A percentile compares a stretch with the other conserved stretches of the same genome.
Evolutionary conservation across 2,797 vertebrate genomes (phyloP).

Genomic region (Cottoperca gobio): DNA sequence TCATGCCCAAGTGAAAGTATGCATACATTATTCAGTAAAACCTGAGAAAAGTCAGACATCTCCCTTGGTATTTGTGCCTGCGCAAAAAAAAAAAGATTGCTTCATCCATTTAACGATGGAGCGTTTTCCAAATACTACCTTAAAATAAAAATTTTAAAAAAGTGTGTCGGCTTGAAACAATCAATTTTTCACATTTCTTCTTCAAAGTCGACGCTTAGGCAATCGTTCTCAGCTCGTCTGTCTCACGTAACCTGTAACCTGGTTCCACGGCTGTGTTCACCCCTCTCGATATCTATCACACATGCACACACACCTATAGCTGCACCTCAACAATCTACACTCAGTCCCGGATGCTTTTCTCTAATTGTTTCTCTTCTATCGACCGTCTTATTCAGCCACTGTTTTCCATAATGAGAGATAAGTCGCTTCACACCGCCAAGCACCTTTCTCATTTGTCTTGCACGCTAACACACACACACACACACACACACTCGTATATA

Average conservation of each 20-base stretch:
- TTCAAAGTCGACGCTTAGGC: constrained; percentile 27
- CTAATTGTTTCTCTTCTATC: constrained; percentile 66
- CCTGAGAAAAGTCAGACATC: constrained; percentile 91
- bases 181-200: constrained; percentile 32
- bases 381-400: constrained; percentile 64
- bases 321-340: constrained; percentile 15
- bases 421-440: constrained; percentile 79
- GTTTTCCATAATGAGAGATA: constrained; percentile 78
- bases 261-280: neutral
- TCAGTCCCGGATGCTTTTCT: constrained; percentile 32
- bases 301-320: constrained; percentile 23
- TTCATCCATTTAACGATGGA: constrained; percentile 47
- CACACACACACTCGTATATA: constrained; percentile 50
- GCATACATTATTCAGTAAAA: constrained; percentile 97
- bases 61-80: constrained; percentile 86
- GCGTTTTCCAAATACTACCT: constrained; percentile 39
- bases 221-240: neutral
- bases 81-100: constrained; percentile 45
- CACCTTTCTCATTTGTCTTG: constrained; percentile 73
- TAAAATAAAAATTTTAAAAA: constrained; percentile 4
- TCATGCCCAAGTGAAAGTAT: constrained; percentile 95
- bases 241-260: constrained; percentile 42
- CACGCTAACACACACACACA: constrained; percentile 61
- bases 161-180: neutral
- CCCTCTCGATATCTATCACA: constrained; percentile 17